Evolutionary conservation across 2,888 invertebrate species (phyloP).

Genomic region (Isoperla grammatica): DNA sequence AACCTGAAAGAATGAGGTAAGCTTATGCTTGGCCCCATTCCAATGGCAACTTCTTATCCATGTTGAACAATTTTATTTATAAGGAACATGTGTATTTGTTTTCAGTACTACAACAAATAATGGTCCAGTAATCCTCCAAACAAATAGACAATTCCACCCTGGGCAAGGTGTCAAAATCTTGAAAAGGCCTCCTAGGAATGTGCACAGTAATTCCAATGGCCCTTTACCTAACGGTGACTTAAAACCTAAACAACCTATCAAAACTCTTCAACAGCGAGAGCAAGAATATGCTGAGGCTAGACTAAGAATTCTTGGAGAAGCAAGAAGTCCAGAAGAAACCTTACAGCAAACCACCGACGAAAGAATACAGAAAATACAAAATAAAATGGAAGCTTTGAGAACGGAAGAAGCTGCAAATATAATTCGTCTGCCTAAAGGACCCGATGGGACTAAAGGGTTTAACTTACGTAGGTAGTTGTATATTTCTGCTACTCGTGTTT

Average conservation of each 20-base stretch:
- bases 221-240: constrained; percentile 58
- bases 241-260: constrained; percentile 66
- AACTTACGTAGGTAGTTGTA: constrained; percentile 57
- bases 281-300: constrained; percentile 92
- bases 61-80: constrained; percentile 5
- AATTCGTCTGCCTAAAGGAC: constrained; percentile 69
- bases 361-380: constrained; percentile 42
- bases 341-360: not conserved
- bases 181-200: constrained; percentile 56
- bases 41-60: constrained; percentile 14
- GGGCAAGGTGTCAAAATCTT: constrained; percentile 81
- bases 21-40: constrained; percentile 4
- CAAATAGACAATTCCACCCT: constrained; percentile 49
- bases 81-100: not conserved
- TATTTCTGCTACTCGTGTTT: too few species aligned
- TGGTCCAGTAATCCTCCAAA: constrained; percentile 62
- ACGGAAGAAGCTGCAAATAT: constrained; percentile 43
- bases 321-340: constrained; percentile 67
- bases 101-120: constrained; percentile 32
- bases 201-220: constrained; percentile 47
- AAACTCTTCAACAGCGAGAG: constrained; percentile 82
- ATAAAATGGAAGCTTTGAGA: constrained; percentile 38
- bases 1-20: constrained; percentile 41
- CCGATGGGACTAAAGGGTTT: constrained; percentile 71
- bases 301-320: constrained; percentile 82